A percentile compares a stretch with the other conserved stretches of the same genome.
These are phyloP conservation scores for Cryptocephalus moraei DNA, from an alignment of 2,888 invertebrate genomes.

Conservation along the genomic window DNA sequence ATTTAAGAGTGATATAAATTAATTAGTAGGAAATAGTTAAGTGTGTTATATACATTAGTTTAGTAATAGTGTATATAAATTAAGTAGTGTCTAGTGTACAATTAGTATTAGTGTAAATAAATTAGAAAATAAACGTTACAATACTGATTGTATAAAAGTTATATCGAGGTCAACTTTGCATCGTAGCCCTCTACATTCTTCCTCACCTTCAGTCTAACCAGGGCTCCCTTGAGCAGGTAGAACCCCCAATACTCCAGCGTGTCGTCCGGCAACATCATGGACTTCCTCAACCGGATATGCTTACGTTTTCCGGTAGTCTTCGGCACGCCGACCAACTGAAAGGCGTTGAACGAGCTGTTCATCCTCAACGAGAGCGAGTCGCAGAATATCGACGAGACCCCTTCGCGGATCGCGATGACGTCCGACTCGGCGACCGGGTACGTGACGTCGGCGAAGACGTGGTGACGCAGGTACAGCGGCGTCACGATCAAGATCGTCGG, in stretches of 20 bases:
- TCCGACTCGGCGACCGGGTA: slow-evolving; percentile 77
- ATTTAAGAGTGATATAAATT: no score
- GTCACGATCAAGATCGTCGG: slow-evolving; percentile 66
- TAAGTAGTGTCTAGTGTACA: no score
- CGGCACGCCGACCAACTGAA: slow-evolving; percentile 43
- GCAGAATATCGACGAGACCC: slow-evolving; percentile 75
- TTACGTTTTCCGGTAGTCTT: slow-evolving; percentile 57
- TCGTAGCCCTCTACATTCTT: no score
- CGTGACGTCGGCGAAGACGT: slow-evolving; percentile 64
- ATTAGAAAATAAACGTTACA: no score
- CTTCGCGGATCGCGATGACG: slow-evolving; percentile 71
- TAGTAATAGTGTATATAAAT: no score
- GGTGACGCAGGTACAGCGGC: slow-evolving; percentile 68
- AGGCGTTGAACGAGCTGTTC: slow-evolving; percentile 52
- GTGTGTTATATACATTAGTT: no score
- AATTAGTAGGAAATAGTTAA: no score
- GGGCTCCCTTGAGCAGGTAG: slow-evolving; percentile 68
- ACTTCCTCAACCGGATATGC: slow-evolving; percentile 68
- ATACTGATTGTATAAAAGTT: no score
- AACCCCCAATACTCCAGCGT: slow-evolving; percentile 85
- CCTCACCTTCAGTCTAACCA: slow-evolving; percentile 53
- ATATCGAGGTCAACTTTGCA: no score
- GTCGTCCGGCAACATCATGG: slow-evolving; percentile 74
- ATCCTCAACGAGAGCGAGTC: slow-evolving; percentile 66
- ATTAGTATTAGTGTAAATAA: no score